phyloP scores from a whole-genome alignment of 2,113 vertebrate genomes.

The Colaptes auratus region DNA sequence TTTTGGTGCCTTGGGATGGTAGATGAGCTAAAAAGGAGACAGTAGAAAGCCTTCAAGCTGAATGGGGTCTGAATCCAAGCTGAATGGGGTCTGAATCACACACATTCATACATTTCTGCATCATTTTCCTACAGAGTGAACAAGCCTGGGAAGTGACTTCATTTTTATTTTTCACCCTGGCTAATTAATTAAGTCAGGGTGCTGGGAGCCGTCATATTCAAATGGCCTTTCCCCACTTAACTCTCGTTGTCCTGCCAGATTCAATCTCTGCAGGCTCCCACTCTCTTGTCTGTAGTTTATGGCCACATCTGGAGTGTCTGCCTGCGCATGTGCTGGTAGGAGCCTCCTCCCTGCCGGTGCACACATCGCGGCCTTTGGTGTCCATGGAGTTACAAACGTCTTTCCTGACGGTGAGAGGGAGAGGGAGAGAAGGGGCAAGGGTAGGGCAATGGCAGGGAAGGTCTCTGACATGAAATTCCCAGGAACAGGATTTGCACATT shows the following conservation, averaged over 20 bases:
- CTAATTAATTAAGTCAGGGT: not conserved
- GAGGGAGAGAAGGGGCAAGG: not conserved
- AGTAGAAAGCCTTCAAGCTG: not conserved
- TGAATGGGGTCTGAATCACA: not conserved
- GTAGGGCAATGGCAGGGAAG: conserved; percentile 43
- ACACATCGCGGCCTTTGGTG: not conserved
- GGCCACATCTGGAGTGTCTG: not conserved
- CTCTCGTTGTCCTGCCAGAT: not conserved
- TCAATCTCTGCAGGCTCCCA: not conserved
- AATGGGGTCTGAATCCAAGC: not conserved
- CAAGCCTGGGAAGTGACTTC: not conserved
- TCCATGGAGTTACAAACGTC: not conserved
- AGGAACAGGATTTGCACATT: conserved; percentile 68
- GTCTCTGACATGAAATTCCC: conserved; percentile 40
- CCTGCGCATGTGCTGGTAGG: not conserved
- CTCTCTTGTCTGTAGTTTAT: not conserved
- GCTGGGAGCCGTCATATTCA: not conserved
- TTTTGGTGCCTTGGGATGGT: not conserved
- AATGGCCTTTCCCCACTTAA: not conserved
- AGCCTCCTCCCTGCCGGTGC: not conserved
- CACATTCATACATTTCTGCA: not conserved
- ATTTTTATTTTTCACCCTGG: not conserved
- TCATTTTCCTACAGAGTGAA: not conserved
- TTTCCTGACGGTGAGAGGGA: not conserved
- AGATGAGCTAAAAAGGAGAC: not conserved